These are phyloP conservation scores for Elegia similella DNA, from an alignment of 2,888 invertebrate genomes.

Conservation along the genomic window DNA sequence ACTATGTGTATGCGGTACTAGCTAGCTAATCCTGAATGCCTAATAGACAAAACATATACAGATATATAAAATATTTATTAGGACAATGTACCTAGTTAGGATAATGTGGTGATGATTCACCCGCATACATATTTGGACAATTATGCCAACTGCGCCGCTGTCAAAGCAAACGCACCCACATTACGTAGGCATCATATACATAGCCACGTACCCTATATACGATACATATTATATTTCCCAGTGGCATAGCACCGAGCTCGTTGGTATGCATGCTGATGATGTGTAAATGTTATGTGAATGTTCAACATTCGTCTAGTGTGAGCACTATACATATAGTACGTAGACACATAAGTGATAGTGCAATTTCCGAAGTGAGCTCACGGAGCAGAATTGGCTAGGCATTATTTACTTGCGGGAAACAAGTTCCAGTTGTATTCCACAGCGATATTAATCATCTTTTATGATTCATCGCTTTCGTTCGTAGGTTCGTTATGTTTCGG, in stretches of 20 bases:
- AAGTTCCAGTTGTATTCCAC: conserved; percentile 6
- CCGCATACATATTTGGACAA: conserved; percentile 13
- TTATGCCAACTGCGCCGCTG: conserved; percentile 15
- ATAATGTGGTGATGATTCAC: not conserved
- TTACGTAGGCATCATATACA: conserved; percentile 8
- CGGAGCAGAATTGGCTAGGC: not conserved
- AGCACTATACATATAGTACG: conserved; percentile 1
- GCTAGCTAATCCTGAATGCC: too few relatives aligned
- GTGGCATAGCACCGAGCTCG: conserved; percentile 27
- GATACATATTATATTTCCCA: conserved; percentile 29
- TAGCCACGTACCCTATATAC: conserved; percentile 2
- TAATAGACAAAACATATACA: too few relatives aligned
- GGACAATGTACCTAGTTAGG: not conserved
- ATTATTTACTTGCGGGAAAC: conserved; percentile 10
- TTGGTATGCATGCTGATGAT: conserved; percentile 28
- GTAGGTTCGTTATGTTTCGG: not conserved
- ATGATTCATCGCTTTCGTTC: conserved; percentile 2
- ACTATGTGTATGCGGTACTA: too few relatives aligned
- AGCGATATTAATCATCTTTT: conserved; percentile 8
- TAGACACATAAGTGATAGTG: conserved; percentile 19
- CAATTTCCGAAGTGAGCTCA: conserved; percentile 19
- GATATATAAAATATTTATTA: not conserved
- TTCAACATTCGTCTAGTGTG: conserved; percentile 12
- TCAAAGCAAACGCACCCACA: conserved; percentile 19
- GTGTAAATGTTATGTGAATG: conserved; percentile 28